Base-by-base conservation (phyloP, 1,140 invertebrate genomes). In the Lineus longissimus region DNA sequence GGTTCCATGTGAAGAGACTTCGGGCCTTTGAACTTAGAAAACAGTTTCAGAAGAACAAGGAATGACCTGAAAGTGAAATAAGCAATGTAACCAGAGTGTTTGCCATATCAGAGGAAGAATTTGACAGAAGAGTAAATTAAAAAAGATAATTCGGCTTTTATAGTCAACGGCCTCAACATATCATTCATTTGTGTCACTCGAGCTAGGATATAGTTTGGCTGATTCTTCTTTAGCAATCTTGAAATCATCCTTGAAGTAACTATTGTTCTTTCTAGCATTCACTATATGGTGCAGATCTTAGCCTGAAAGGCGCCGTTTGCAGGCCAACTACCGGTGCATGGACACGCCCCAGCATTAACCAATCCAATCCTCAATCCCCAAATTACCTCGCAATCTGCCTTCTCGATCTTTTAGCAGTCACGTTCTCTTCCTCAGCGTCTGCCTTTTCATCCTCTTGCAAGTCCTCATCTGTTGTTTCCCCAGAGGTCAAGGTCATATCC, bases 21-120 rank as follows among this genome's bases (percentile, higher is more conserved):
- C 0, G 93, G 93, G 79, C 93, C 93, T 57, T 86, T 87, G 63
- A 94, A 87, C 68, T 89, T 89, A 2, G 88, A 82, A 76, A 97
- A 89, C 23, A 96, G 83, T 67, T 88, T 83, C 70, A 95, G 82
- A 69, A 91, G 86, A 15, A 87, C 86, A 47, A 91, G 80, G 1
- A 94, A 80, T 22, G 88, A 85, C 62, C 83, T 82, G 65, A 56
- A 70, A 72, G 43, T 23, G 7, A 66, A 54, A 64, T 71, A 0
- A 67, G 64, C 31, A 64, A 59, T 29, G 62, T 66, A 22, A 55
- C 62, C 27, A 55, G 58, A 29, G 19, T 17, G 54, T 11, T 22
- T 55, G n/a, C n/a, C n/a, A n/a, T n/a, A n/a, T n/a, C n/a, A n/a
- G n/a, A n/a, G n/a, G n/a, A n/a, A n/a, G n/a, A n/a, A n/a, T n/a